Evolutionary conservation across 2,888 invertebrate species (phyloP), one percentile per base, ranked within the genome.

Genomic region (Agonum fuliginosum): DNA sequence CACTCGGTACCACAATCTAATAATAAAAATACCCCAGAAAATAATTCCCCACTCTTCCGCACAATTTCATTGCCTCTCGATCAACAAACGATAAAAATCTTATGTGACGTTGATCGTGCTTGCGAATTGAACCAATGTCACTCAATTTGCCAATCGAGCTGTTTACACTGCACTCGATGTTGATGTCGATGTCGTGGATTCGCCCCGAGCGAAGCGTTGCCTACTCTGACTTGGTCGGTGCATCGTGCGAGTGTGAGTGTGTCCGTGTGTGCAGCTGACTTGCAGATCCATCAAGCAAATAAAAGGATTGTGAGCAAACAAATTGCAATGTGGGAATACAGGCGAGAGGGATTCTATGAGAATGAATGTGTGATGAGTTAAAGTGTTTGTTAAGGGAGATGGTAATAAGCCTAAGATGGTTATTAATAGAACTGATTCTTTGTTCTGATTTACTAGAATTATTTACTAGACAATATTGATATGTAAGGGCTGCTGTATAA

Each of bases 61-160:
- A 34, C 17, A 14, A 65, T 34, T 41, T 12, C 20, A 67, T 67
- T 67, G 67, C 12, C 37, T 67, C 19, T n/a, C 19, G 67, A 67
- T 41, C 67, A 67, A 67, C 37, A 67, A 67, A 20, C 67, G 67
- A 67, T 67, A 67, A 67, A 37, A 67, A 67, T 41, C 41, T 41
- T 67, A 37, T 67, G 67, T 67, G 67, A 67, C 67, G 67, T 67
- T 67, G 37, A 67, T 67, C 37, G 67, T 41, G 67, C 67, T 67
- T 20, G 67, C 41, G 67, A 67, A 67, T 67, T 67, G 67, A 67
- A 67, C 67, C 67, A 67, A 67, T 67, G 67, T 67, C 67, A 67
- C 67, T 67, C 67, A 67, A 67, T 67, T 67, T 67, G 67, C 67
- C 67, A 67, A 67, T 67, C 67, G 67, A 67, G 67, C 67, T 67